These are phyloP conservation scores for Danaus melanippus DNA, from an alignment of 1,140 invertebrate species.

Conservation along the genomic window DNA sequence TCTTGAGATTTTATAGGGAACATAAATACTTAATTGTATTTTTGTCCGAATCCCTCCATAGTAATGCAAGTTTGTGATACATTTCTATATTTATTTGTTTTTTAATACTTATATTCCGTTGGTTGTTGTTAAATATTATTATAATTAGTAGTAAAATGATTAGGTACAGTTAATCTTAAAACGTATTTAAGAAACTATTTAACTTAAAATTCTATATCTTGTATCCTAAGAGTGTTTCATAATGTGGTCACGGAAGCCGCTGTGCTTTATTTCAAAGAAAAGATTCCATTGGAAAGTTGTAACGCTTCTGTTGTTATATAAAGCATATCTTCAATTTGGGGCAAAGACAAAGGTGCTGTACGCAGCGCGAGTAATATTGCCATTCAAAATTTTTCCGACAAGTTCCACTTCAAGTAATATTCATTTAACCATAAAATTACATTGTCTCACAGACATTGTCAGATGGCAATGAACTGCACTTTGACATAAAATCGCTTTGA, in stretches of 20 bases:
- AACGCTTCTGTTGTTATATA: conserved; percentile 63
- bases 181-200: too few relatives aligned
- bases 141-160: too few relatives aligned
- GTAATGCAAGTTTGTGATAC: conserved; percentile 15
- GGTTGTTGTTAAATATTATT: not conserved
- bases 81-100: conserved; percentile 15
- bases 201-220: too few relatives aligned
- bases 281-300: conserved; percentile 44
- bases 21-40: conserved; percentile 70
- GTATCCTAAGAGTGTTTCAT: conserved; percentile 7
- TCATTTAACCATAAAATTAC: conserved; percentile 71
- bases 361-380: conserved; percentile 53
- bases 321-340: conserved; percentile 64
- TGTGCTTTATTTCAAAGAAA: conserved; percentile 10
- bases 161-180: too few relatives aligned
- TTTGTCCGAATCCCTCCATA: conserved; percentile 47
- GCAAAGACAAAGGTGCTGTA: conserved; percentile 52
- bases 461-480: conserved; percentile 70
- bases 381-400: conserved; percentile 66
- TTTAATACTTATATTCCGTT: not conserved
- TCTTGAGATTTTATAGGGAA: conserved; percentile 60
- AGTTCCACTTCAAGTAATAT: conserved; percentile 64
- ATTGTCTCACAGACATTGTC: conserved; percentile 67
- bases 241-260: conserved; percentile 12
- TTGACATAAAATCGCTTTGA: conserved; percentile 70